Evolutionary conservation across 53 echinoderm and acorn worm genomes (phyloP).

Genomic region (Actinopyga echinites): DNA sequence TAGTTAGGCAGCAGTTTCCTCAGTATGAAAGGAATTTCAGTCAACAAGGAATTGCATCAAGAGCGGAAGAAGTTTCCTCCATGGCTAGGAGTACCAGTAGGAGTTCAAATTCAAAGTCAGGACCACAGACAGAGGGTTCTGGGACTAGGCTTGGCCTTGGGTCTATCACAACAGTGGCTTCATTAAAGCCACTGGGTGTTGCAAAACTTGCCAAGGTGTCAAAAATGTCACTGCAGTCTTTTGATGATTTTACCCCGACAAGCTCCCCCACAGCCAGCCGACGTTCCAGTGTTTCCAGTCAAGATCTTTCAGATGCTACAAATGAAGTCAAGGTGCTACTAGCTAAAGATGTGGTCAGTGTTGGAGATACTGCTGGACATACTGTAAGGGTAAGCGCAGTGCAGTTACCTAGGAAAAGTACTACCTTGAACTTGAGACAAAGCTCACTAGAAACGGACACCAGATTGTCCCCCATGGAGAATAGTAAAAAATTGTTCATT

Average conservation of each 20-base stretch:
- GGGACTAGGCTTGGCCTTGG: conserved; percentile 11
- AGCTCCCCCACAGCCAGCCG: conserved; percentile 91
- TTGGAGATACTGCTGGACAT: conserved; percentile 37
- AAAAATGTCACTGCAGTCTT: conserved; percentile 85
- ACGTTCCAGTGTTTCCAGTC: conserved; percentile 94
- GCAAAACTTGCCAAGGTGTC: conserved; percentile 83
- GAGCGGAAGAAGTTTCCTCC: neutral
- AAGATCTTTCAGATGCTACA: conserved; percentile 68
- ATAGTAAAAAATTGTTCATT: neutral
- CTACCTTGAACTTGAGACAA: conserved; percentile 42
- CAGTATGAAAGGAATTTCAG: conserved; percentile 11
- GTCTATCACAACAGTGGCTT: neutral
- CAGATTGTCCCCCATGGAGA: conserved; percentile 32
- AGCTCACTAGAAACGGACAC: conserved; percentile 27
- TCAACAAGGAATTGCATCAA: neutral
- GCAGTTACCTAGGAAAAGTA: conserved; percentile 44
- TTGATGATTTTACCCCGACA: conserved; percentile 89
- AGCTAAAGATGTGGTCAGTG: conserved; percentile 34
- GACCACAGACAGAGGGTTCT: conserved; percentile 17
- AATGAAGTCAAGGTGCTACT: conserved; percentile 41
- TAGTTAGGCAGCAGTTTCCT: conserved; percentile 2
- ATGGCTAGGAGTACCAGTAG: neutral
- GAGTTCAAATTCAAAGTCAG: neutral
- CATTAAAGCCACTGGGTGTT: conserved; percentile 85
- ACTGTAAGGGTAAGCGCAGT: conserved; percentile 32